Conservation (phyloP, 92 coral and sea anemone genomes). For the Desmophyllum pertusum region DNA sequence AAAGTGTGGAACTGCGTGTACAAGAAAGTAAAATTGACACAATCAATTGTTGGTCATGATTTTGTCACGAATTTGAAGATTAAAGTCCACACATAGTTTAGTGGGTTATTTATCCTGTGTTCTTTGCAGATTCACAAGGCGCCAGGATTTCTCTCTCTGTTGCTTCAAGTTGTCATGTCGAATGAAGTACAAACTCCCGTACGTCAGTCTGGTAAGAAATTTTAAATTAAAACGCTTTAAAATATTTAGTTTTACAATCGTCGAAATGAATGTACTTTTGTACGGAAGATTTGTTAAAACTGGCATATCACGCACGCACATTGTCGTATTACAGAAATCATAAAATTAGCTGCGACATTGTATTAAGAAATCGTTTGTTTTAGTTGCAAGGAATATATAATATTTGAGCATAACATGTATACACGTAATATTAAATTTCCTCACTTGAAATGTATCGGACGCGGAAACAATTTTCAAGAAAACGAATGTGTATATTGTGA, state of each 20-base stretch:
- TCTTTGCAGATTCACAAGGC: constrained; percentile 68
- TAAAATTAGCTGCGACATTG: background rate
- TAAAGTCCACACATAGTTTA: background rate
- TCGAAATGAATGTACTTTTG: too few species aligned
- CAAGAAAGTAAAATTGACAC: background rate
- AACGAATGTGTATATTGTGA: background rate
- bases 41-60: background rate
- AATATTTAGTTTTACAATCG: background rate
- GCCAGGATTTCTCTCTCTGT: constrained; percentile 85
- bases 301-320: too few species aligned
- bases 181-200: constrained; percentile 85
- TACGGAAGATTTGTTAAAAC: too few species aligned
- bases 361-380: background rate
- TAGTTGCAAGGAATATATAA: too few species aligned
- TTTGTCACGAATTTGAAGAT: constrained; percentile 1
- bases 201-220: constrained; percentile 87
- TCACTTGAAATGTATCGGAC: too few species aligned
- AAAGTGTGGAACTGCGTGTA: background rate
- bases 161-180: constrained; percentile 93
- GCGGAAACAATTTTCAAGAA: background rate
- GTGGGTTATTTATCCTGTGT: background rate
- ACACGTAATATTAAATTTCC: background rate
- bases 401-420: too few species aligned
- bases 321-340: background rate
- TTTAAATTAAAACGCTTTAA: too few species aligned